Conservation (phyloP, 2,888 invertebrate species). For the Ditula angustiorana region DNA sequence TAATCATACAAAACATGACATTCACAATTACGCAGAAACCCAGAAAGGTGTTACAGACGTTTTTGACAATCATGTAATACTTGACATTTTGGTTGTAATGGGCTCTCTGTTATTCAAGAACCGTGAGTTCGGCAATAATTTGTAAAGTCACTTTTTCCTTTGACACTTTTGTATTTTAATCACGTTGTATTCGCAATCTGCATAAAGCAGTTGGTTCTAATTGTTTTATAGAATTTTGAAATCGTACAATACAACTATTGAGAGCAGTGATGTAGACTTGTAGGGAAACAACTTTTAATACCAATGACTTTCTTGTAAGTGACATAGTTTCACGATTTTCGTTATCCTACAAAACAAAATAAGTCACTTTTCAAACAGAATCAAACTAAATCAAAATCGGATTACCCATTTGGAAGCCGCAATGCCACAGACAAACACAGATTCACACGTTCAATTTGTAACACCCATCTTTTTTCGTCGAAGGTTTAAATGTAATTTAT, state of each 20-base stretch:
- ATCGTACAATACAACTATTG: background rate
- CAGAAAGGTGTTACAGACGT: background rate
- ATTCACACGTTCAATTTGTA: no score
- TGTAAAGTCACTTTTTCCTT: background rate
- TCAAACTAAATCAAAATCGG: no score
- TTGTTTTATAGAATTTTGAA: background rate
- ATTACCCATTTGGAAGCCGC: no score
- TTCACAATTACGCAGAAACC: background rate
- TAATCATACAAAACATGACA: background rate
- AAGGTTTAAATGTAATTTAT: no score
- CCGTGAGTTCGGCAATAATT: background rate
- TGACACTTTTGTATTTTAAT: background rate
- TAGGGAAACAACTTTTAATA: no score
- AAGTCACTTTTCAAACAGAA: no score
- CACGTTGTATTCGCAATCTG: background rate
- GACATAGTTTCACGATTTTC: no score
- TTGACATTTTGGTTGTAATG: conserved; percentile 3
- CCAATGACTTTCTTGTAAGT: no score
- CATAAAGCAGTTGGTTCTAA: background rate
- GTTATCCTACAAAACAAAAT: no score
- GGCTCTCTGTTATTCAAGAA: background rate
- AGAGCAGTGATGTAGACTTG: no score
- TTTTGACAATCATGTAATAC: conserved; percentile 7
- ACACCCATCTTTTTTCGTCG: no score
- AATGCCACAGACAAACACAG: no score